Conservation (phyloP, 2,888 invertebrate species). For the Sepiola atlantica region DNA sequence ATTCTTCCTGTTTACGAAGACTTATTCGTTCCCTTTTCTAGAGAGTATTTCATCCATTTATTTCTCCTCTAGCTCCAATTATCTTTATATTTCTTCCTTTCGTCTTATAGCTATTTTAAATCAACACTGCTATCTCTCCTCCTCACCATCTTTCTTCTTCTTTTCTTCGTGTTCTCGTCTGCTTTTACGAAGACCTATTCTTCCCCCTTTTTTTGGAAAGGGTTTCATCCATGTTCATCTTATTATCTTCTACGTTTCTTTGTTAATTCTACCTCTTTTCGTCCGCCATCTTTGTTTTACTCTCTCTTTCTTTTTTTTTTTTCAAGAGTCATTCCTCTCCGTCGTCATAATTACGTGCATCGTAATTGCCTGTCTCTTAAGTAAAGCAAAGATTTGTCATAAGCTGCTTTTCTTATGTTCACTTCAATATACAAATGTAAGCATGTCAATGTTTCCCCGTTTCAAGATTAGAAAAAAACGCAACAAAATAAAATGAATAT, state of each 20-base stretch:
- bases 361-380: neutral
- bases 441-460: neutral
- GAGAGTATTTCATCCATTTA: too few relatives aligned
- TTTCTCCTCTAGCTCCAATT: too few relatives aligned
- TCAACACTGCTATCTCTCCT: too few relatives aligned
- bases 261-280: neutral
- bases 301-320: neutral
- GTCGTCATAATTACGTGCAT: neutral
- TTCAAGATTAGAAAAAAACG: neutral
- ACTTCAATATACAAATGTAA: conserved; percentile 13
- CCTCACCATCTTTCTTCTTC: too few relatives aligned
- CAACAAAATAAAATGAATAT: neutral
- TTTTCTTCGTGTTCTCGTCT: too few relatives aligned
- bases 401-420: neutral
- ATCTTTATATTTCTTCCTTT: too few relatives aligned
- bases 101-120: too few relatives aligned
- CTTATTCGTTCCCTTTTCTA: too few relatives aligned
- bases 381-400: neutral
- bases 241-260: neutral
- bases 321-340: neutral
- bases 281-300: neutral
- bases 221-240: neutral
- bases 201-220: neutral
- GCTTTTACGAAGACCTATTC: too few relatives aligned
- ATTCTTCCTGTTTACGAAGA: too few relatives aligned